These are phyloP conservation scores for Drosophila paucipuncta DNA, from an alignment of 2,888 invertebrate genomes.

Conservation along the genomic window DNA sequence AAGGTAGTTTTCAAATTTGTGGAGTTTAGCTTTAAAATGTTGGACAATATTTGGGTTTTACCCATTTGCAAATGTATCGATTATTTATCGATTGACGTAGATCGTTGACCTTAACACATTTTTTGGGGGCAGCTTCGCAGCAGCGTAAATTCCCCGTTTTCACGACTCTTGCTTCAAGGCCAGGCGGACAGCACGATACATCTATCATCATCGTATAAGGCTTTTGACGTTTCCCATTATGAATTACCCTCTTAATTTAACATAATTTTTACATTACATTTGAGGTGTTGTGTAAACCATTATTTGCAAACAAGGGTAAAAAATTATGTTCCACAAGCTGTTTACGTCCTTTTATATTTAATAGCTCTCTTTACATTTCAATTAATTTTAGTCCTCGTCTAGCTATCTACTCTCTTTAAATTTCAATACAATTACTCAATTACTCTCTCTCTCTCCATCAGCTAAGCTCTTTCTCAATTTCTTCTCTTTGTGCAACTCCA, in stretches of 20 bases:
- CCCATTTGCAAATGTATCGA: not conserved
- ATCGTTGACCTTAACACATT: not conserved
- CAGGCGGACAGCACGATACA: not conserved
- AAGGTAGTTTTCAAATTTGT: not conserved
- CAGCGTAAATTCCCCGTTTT: not conserved
- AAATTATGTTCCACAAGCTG: not conserved
- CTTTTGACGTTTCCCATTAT: not conserved
- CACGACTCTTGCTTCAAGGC: not conserved
- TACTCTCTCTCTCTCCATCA: not conserved
- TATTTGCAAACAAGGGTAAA: not conserved
- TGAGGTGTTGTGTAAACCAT: not conserved
- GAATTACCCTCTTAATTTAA: not conserved
- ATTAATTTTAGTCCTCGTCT: not conserved
- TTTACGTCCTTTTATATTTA: not conserved
- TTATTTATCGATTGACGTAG: not conserved
- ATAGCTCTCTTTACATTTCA: not conserved
- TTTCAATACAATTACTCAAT: conserved; percentile 3
- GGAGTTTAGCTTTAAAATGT: not conserved
- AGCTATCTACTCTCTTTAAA: not conserved
- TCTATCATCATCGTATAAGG: not conserved
- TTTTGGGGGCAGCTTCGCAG: not conserved
- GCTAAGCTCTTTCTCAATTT: conserved; percentile 6
- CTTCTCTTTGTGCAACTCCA: not conserved
- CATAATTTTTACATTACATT: not conserved
- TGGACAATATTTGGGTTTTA: not conserved